A percentile compares a stretch with the other conserved stretches of the same genome.
Evolutionary conservation across 1,140 invertebrate species (phyloP).

Genomic region (Pogonus chalceus): DNA sequence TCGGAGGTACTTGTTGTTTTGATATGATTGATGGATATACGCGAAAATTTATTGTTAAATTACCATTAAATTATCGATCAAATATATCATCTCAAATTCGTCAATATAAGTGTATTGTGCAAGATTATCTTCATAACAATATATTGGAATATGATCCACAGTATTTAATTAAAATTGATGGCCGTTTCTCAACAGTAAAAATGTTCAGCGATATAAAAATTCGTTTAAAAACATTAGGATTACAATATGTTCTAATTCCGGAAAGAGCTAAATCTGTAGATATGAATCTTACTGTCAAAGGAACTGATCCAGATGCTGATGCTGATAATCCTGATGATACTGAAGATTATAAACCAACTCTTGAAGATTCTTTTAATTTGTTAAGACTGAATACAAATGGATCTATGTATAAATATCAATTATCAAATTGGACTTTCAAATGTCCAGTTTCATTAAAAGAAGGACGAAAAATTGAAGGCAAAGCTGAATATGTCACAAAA

Average conservation of each 20-base stretch:
- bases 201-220: constrained; percentile 39
- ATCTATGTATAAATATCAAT: constrained; percentile 30
- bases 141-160: constrained; percentile 40
- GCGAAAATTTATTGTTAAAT: constrained; percentile 21
- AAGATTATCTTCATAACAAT: constrained; percentile 37
- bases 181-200: constrained; percentile 31
- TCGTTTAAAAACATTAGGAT: constrained; percentile 32
- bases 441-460: constrained; percentile 48
- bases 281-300: constrained; percentile 15
- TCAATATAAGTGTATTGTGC: constrained; percentile 33
- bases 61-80: constrained; percentile 36
- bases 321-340: constrained; percentile 14
- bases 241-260: constrained; percentile 38
- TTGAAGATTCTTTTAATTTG: constrained; percentile 28
- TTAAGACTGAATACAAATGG: constrained; percentile 23
- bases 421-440: constrained; percentile 43
- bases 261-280: constrained; percentile 30
- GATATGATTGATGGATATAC: constrained; percentile 13
- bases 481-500: constrained; percentile 39
- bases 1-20: constrained; percentile 10
- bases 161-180: constrained; percentile 44
- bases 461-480: constrained; percentile 36
- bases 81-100: constrained; percentile 36
- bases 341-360: constrained; percentile 13
- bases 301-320: constrained; percentile 7